Evolutionary conservation across 2,113 vertebrate genomes (phyloP), one percentile per base, ranked within the genome.

Genomic region (Carollia perspicillata): DNA sequence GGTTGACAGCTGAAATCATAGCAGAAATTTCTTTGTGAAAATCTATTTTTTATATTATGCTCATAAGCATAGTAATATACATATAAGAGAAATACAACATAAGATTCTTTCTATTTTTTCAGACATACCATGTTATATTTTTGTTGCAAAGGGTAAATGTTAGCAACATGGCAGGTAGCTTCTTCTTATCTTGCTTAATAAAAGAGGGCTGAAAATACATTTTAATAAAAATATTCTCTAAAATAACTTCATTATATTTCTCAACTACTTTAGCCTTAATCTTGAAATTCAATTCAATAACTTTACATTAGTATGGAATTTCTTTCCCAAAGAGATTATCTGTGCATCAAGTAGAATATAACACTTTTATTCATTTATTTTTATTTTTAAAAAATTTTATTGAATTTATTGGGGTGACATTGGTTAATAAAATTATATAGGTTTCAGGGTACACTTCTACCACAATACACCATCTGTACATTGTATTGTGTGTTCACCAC

Each of bases 161-260:
- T 83, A 60, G 17, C 28, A 81, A 89, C 9, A 51, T 14, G 4
- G n/a, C 58, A 51, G 58, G 42, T 3, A 53, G 49, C 60, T 68
- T 84, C 20, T 58, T 49, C 58, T 71, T 75, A 37, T 51, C 68
- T 58, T 84, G 23, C 11, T 84, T 88, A 89, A 78, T 20, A 53
- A 92, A 23, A 42, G 12, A 84, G 8, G 58, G 47, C 20, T 68
- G 26, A 84, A 68, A 88, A 55, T 37, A 60, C 1, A 44, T 11
- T 69, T 88, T 49, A 94, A 84, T 58, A 71, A 90, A 68, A 80
- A 84, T 85, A 80, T 68, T 85, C 55, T 80, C 35, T 94, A 89
- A 92, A 83, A 83, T 87, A 71, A 60, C 33, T 85, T 89, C 47
- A 51, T 37, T 60, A 20, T 42, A 47, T 90, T 79, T 88, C 81